Percentiles rank a stretch among this genome's conserved stretches.
Evolutionary conservation across 2,797 vertebrate genomes (phyloP).

Genomic region (Tauraco hartlaubi): DNA sequence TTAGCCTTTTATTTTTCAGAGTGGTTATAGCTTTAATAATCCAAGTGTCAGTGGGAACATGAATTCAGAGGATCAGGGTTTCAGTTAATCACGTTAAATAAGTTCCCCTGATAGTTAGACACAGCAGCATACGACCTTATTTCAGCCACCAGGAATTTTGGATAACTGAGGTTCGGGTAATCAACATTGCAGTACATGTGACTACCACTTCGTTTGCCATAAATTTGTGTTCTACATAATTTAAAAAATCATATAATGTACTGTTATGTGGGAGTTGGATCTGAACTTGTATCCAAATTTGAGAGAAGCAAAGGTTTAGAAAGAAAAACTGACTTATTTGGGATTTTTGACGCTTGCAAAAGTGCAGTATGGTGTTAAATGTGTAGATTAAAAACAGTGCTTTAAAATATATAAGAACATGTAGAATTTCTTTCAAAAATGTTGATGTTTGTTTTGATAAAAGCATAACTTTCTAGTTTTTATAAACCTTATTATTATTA

Average conservation of each 20-base stretch:
- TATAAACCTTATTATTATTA: background rate
- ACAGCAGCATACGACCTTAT: background rate
- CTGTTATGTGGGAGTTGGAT: background rate
- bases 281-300: background rate
- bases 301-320: background rate
- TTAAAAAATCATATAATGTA: accelerated
- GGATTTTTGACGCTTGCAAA: background rate
- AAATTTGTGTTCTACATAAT: background rate
- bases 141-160: slow-evolving; percentile 7
- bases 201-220: background rate
- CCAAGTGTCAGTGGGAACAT: slow-evolving; percentile 44
- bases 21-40: slow-evolving; percentile 42
- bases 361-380: background rate
- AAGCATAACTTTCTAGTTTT: background rate
- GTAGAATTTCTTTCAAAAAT: background rate
- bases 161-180: background rate
- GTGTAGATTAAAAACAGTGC: background rate
- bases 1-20: slow-evolving; percentile 44
- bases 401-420: background rate
- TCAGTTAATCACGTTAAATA: slow-evolving; percentile 60
- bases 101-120: slow-evolving; percentile 39
- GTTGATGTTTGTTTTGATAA: background rate
- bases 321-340: background rate
- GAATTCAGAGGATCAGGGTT: slow-evolving; percentile 36
- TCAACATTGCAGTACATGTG: background rate